A percentile compares a stretch with the other conserved stretches of the same genome.
These are phyloP conservation scores for Phrynocephalus guinanensis DNA, from an alignment of 2,797 vertebrate species.

Conservation along the genomic window DNA sequence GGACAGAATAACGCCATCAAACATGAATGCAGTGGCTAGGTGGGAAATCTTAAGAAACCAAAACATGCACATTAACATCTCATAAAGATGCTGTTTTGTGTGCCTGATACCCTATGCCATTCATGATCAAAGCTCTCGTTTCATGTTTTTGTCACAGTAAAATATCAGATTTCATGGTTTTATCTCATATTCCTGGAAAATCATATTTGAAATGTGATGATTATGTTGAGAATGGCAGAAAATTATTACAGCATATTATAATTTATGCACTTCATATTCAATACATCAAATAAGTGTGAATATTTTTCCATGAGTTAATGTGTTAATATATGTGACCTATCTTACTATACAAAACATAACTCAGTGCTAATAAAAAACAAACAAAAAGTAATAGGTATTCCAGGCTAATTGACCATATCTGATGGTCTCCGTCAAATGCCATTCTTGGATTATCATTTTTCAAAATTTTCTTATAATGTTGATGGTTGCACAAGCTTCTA, in stretches of 20 bases:
- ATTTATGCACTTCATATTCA: constrained; percentile 22
- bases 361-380: not conserved
- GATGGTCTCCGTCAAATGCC: not conserved
- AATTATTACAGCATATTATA: constrained; percentile 56
- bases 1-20: not conserved
- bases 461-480: not conserved
- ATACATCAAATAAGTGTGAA: not conserved
- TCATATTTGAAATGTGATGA: constrained; percentile 58
- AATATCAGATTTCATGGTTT: constrained; percentile 67
- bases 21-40: accelerated
- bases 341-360: not conserved
- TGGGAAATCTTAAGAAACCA: constrained; percentile 33
- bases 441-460: not conserved
- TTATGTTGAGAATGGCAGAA: constrained; percentile 61
- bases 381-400: not conserved
- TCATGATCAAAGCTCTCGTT: constrained; percentile 69
- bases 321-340: not conserved
- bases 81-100: constrained; percentile 18
- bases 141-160: constrained; percentile 69
- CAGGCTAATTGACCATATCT: not conserved
- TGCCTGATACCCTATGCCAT: constrained; percentile 49
- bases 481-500: not conserved
- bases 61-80: constrained; percentile 55
- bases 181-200: constrained; percentile 42
- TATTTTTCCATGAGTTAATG: not conserved